phyloP scores from a whole-genome alignment of 1,140 invertebrate genomes.

The Leptinotarsa lineolata region DNA sequence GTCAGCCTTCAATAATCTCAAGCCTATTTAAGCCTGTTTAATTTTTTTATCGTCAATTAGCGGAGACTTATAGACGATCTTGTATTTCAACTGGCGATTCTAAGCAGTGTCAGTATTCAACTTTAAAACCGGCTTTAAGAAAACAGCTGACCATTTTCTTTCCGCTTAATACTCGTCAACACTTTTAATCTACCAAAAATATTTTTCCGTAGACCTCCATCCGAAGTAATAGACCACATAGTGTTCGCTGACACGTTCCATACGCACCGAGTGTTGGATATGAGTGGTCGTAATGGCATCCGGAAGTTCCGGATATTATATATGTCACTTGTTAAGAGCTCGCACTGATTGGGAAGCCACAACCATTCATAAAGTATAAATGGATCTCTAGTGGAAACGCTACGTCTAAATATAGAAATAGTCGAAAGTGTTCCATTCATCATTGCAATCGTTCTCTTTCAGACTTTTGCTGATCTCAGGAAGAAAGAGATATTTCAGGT shows the following conservation, averaged over 20 bases:
- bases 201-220: no score
- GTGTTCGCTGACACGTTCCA: not conserved
- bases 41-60: no score
- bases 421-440: conserved; percentile 6
- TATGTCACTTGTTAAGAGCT: conserved; percentile 13
- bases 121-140: no score
- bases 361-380: conserved; percentile 14
- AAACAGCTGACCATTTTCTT: no score
- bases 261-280: not conserved
- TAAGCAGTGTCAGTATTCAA: no score
- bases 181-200: no score
- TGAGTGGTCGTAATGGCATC: conserved; percentile 13
- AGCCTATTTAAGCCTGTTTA: no score
- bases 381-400: conserved; percentile 16
- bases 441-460: not conserved
- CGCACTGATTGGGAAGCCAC: conserved; percentile 12
- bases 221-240: not conserved
- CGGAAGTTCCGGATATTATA: conserved; percentile 20
- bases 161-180: no score
- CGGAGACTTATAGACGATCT: no score
- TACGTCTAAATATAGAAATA: conserved; percentile 10
- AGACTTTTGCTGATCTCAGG: not conserved
- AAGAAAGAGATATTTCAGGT: no score
- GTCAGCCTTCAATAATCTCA: no score
- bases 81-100: no score